These are phyloP conservation scores for Druon quercuslanigerum DNA, from an alignment of 1,140 invertebrate species.

Conservation along the genomic window DNA sequence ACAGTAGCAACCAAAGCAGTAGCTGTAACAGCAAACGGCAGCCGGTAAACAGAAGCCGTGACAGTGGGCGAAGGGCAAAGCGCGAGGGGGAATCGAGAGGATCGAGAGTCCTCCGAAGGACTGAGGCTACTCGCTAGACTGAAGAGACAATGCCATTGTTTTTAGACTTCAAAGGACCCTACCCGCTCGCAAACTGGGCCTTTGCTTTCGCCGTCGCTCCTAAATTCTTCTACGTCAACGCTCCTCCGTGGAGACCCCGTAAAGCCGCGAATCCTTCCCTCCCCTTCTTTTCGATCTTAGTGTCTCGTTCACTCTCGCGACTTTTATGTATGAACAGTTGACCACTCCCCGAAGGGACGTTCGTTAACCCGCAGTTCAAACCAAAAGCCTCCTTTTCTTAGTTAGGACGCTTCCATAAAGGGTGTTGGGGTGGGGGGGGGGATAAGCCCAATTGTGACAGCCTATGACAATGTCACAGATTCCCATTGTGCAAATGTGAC, in stretches of 20 bases:
- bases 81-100: conserved; percentile 32
- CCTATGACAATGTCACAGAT: too few relatives aligned
- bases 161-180: conserved; percentile 75
- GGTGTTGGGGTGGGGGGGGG: too few relatives aligned
- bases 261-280: conserved; percentile 41
- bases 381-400: conserved; percentile 30
- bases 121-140: conserved; percentile 69
- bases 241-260: conserved; percentile 41
- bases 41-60: conserved; percentile 44
- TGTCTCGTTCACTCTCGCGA: conserved; percentile 44
- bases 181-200: conserved; percentile 70
- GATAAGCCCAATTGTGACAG: too few relatives aligned
- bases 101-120: conserved; percentile 56
- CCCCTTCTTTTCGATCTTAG: conserved; percentile 39
- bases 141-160: conserved; percentile 77
- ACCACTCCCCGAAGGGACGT: conserved; percentile 51
- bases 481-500: too few relatives aligned
- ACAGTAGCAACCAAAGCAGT: conserved; percentile 42
- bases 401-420: too few relatives aligned
- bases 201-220: conserved; percentile 74
- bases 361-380: conserved; percentile 50
- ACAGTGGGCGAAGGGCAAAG: conserved; percentile 18
- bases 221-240: conserved; percentile 75
- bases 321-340: conserved; percentile 47
- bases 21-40: conserved; percentile 48